Base-by-base conservation (phyloP, 2,888 invertebrate genomes). In the Lasioglossum marginatum region DNA sequence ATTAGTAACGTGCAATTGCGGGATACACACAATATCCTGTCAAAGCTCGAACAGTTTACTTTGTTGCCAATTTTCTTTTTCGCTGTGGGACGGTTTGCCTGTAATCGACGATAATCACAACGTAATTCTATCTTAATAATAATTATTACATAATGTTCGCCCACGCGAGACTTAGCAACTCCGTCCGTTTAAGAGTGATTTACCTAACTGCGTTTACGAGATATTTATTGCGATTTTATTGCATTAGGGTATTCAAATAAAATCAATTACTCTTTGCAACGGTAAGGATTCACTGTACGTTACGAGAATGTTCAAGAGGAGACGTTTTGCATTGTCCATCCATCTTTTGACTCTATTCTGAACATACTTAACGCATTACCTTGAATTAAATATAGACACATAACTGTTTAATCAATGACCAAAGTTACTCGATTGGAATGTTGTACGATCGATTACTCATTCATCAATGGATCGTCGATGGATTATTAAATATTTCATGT, bases 361-460 rank as follows among this genome's bases (percentile, higher is more conserved):
- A 76, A 81, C 74, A 74, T 43, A 43, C 60, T 66, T n/a, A 72
- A 37, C 52, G 73, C 73, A 75, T 83, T 68, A 79, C 87, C 85
- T 86, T 86, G 87, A 48, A 48, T 52, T 52, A 70, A 82, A 45
- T 66, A 60, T 63, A 40, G 34, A 16, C 57, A 4, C 40, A 74
- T 45, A 60, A 77, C 19, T 66, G n/a, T 74, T 83, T 82, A 87
- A 89, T 85, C 83, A 79, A 63, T 76, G 76, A 87, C 87, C 79
- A 81, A 83, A 84, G 74, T 77, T 72, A 75, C 43, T 57, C 77
- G 37, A 66, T 79, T 37, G 86, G 82, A 87, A 89, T 89, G 88
- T 82, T 63, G 23, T 23, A 60, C 48, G 68, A 81, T 60, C 73
- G 73, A 77, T 82, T 79, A 81, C 19, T 71, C 60, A 73, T 72